A percentile compares a stretch with the other conserved stretches of the same genome.
Evolutionary conservation across 2,888 invertebrate species (phyloP).

Genomic region (Caenorhabditis zanzibari): DNA sequence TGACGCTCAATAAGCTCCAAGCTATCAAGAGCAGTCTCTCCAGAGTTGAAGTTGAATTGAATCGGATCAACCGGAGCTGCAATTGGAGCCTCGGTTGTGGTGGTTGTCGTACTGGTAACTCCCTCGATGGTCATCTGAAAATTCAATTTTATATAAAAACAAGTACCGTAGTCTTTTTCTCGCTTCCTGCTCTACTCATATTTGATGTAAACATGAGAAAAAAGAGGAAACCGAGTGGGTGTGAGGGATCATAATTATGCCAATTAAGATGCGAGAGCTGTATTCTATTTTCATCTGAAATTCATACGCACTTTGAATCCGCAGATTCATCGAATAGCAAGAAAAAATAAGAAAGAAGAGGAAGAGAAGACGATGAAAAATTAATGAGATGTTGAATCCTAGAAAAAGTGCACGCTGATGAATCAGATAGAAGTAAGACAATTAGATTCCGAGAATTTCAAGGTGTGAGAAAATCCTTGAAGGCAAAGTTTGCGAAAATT

Average conservation of each 20-base stretch:
- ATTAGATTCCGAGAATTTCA: conserved; percentile 39
- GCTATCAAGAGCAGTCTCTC: conserved; percentile 65
- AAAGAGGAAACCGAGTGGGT: conserved; percentile 33
- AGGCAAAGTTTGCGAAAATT: conserved; percentile 3
- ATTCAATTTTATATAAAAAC: conserved; percentile 20
- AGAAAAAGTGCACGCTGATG: conserved; percentile 45
- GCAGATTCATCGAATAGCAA: conserved; percentile 3
- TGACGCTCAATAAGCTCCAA: conserved; percentile 74
- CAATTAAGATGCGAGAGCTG: conserved; percentile 40
- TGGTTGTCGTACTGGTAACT: conserved; percentile 52
- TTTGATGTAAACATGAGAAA: conserved; percentile 54
- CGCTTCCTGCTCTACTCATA: conserved; percentile 29
- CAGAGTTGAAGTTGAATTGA: conserved; percentile 64
- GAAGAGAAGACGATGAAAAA: conserved; percentile 44
- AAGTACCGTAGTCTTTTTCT: conserved; percentile 44
- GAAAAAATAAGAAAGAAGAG: conserved; percentile 5
- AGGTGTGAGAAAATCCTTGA: conserved; percentile 24
- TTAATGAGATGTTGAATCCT: conserved; percentile 51
- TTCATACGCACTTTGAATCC: conserved; percentile 23
- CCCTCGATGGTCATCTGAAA: conserved; percentile 69
- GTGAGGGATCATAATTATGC: conserved; percentile 47
- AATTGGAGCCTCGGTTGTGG: conserved; percentile 47
- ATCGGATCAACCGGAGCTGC: conserved; percentile 28
- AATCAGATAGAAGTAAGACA: conserved; percentile 43
- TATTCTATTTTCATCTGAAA: conserved; percentile 44